These are phyloP conservation scores for Eretmochelys imbricata DNA, from an alignment of 2,113 vertebrate genomes.

Conservation along the genomic window DNA sequence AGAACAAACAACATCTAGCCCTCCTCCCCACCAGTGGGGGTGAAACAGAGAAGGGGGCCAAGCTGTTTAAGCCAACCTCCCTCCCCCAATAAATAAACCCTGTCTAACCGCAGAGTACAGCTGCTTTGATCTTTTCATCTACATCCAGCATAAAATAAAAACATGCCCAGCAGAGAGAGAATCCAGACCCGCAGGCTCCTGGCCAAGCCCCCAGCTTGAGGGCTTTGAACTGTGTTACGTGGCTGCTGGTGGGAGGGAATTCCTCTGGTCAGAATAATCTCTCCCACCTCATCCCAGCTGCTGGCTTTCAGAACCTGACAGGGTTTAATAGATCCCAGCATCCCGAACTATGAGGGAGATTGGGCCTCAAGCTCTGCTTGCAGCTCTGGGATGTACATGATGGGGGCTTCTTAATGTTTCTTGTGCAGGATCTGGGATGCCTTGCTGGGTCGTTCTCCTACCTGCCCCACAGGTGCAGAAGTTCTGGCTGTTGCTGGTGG, in stretches of 20 bases:
- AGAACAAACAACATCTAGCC: not conserved
- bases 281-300: slow-evolving; percentile 55
- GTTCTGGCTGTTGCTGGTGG: not conserved
- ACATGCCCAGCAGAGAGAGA: not conserved
- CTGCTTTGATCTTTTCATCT: slow-evolving; percentile 54
- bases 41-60: not conserved
- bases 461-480: not conserved
- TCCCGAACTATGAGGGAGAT: not conserved
- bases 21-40: fast-evolving
- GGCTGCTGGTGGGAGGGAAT: slow-evolving; percentile 60
- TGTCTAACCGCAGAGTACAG: not conserved
- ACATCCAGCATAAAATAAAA: slow-evolving; percentile 49
- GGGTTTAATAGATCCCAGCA: fast-evolving
- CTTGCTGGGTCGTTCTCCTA: not conserved
- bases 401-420: not conserved
- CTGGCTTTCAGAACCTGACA: not conserved
- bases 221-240: slow-evolving; percentile 41
- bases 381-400: not conserved
- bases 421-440: not conserved
- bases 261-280: slow-evolving; percentile 36
- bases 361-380: not conserved
- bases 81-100: not conserved
- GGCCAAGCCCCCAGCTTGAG: slow-evolving; percentile 19
- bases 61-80: not conserved
- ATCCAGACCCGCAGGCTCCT: slow-evolving; percentile 13